phyloP scores from a whole-genome alignment of 2,888 invertebrate species.

The Caenorhabditis uteleia region DNA sequence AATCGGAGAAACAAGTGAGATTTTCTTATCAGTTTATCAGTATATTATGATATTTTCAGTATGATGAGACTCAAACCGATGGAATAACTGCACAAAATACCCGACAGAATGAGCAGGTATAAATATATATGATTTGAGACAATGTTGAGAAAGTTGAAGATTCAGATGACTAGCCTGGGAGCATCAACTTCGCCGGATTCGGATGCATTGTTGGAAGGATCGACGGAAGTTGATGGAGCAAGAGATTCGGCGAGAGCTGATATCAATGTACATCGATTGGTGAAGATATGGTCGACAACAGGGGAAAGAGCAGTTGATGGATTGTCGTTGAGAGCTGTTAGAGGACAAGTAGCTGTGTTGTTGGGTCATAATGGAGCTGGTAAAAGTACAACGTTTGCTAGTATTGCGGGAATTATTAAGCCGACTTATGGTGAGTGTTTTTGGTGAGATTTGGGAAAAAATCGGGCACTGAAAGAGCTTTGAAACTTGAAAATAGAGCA shows the following conservation, averaged over 20 bases:
- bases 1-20: conserved; percentile 5
- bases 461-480: neutral
- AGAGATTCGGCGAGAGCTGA: conserved; percentile 47
- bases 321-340: conserved; percentile 56
- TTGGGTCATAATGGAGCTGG: conserved; percentile 69
- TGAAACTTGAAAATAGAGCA: neutral
- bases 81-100: conserved; percentile 31
- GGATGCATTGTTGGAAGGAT: conserved; percentile 28
- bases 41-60: no score
- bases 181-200: conserved; percentile 12
- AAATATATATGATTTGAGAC: conserved; percentile 3
- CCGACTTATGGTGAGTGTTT: conserved; percentile 46
- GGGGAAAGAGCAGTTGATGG: conserved; percentile 63
- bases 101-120: conserved; percentile 33
- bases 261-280: conserved; percentile 50
- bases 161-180: conserved; percentile 32
- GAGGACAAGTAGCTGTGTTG: conserved; percentile 65
- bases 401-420: conserved; percentile 56
- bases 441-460: no score
- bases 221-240: conserved; percentile 52
- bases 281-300: conserved; percentile 58
- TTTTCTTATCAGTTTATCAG: no score
- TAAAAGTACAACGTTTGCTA: conserved; percentile 58
- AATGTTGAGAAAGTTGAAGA: conserved; percentile 3
- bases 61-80: conserved; percentile 13